Percentiles rank a stretch among this genome's conserved stretches.
phyloP scores from a whole-genome alignment of 2,797 vertebrate species.

The Lacerta bilineata region DNA sequence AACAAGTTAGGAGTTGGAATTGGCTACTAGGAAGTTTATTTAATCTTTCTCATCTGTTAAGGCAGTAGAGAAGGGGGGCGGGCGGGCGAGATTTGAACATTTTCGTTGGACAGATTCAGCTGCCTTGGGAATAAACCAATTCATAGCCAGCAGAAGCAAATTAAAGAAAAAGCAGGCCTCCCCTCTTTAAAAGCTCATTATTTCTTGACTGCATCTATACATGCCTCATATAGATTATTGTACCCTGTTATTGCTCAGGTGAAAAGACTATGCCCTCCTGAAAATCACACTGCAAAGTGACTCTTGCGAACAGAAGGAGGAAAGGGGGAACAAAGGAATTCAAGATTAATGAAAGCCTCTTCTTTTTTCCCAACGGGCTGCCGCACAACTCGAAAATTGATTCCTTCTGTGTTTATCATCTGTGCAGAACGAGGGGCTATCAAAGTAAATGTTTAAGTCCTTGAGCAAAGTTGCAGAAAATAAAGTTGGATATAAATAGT shows the following conservation, averaged over 20 bases:
- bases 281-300: not conserved
- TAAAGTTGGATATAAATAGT: not conserved
- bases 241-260: not conserved
- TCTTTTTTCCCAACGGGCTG: not conserved
- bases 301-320: conserved; percentile 9
- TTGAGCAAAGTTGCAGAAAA: not conserved
- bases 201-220: not conserved
- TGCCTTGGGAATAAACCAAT: not conserved
- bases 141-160: conserved; percentile 3
- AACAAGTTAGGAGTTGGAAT: not conserved
- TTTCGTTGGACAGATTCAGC: not conserved
- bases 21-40: not conserved
- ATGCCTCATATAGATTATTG: not conserved
- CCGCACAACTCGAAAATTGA: conserved; percentile 16
- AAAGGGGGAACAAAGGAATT: not conserved
- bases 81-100: not conserved
- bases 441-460: not conserved
- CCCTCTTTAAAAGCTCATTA: not conserved
- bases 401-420: conserved; percentile 11
- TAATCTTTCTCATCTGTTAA: not conserved
- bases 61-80: not conserved
- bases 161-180: not conserved
- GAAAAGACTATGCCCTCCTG: not conserved
- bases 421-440: not conserved
- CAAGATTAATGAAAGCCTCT: not conserved